Conservation (phyloP, 1,140 invertebrate genomes). For the Hylaeus volcanicus region DNA sequence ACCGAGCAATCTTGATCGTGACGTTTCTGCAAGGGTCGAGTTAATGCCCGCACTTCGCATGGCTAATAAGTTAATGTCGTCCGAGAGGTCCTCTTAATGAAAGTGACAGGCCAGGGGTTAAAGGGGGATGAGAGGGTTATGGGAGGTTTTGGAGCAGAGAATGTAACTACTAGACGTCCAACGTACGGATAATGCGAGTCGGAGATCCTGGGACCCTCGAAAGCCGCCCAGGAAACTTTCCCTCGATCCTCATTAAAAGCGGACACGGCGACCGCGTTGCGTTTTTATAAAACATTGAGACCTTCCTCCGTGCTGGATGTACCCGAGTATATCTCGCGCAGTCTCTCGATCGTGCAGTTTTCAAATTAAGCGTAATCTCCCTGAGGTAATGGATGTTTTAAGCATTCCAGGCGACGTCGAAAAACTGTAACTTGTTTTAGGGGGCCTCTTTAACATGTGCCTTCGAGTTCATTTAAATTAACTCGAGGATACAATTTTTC, state of each 20-base stretch:
- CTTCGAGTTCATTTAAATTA: too few species aligned
- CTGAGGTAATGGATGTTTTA: too few species aligned
- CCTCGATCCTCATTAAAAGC: conserved; percentile 55
- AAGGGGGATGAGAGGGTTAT: conserved; percentile 4
- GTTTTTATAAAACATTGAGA: conserved; percentile 40
- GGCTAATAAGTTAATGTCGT: conserved; percentile 70
- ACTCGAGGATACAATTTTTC: too few species aligned
- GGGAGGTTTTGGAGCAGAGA: conserved; percentile 7
- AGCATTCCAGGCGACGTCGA: too few species aligned
- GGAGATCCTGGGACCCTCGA: conserved; percentile 19
- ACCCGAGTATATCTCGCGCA: conserved; percentile 23
- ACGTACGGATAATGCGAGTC: conserved; percentile 43
- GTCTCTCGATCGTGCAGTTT: too few species aligned
- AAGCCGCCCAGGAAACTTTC: conserved; percentile 49
- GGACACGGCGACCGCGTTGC: conserved; percentile 17
- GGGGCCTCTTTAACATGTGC: too few species aligned
- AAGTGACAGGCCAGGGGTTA: conserved; percentile 33
- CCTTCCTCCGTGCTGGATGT: conserved; percentile 18
- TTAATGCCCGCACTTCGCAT: conserved; percentile 64
- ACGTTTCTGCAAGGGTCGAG: conserved; percentile 28
- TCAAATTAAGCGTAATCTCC: too few species aligned
- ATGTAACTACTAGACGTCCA: conserved; percentile 36
- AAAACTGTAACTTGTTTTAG: too few species aligned
- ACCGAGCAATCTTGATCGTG: conserved; percentile 41
- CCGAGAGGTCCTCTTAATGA: conserved; percentile 60